These are phyloP conservation scores for Ryuthela nishihirai DNA, from an alignment of 2,888 invertebrate genomes.

Conservation along the genomic window DNA sequence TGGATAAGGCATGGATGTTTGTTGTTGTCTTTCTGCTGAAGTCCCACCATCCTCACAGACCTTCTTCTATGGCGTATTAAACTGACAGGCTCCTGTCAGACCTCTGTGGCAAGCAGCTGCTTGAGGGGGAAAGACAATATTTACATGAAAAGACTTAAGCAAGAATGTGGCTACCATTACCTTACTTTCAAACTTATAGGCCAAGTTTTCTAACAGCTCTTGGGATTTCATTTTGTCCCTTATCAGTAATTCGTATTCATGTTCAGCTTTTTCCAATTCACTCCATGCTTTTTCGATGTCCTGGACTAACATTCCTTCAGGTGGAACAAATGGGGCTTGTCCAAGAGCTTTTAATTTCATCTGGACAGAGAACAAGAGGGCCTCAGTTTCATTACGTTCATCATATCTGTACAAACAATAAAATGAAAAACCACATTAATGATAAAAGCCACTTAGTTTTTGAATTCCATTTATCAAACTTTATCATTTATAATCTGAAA, in stretches of 20 bases:
- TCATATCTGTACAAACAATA: conserved; percentile 69
- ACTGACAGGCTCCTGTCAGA: no score
- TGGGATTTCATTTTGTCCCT: conserved; percentile 85
- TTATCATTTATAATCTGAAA: no score
- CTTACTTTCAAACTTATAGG: conserved; percentile 93
- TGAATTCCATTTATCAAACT: no score
- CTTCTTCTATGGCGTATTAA: no score
- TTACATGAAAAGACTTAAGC: not conserved
- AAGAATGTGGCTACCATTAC: not conserved
- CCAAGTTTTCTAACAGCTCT: conserved; percentile 90
- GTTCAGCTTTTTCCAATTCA: conserved; percentile 85
- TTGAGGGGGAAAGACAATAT: not conserved
- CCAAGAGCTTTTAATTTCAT: conserved; percentile 88
- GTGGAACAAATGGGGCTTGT: conserved; percentile 76
- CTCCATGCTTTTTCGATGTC: conserved; percentile 96
- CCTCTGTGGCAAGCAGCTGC: no score
- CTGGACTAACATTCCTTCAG: conserved; percentile 85
- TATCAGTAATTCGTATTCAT: conserved; percentile 85
- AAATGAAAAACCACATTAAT: not conserved
- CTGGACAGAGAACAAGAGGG: conserved; percentile 91
- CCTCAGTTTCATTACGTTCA: conserved; percentile 95
- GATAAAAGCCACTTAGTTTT: no score
- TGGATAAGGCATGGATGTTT: no score
- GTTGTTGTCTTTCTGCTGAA: no score
- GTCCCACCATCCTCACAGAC: no score